Evolutionary conservation across 23 tunicate species (phyloP), one percentile per base, ranked within the genome.

Genomic region (Pegea sp.): DNA sequence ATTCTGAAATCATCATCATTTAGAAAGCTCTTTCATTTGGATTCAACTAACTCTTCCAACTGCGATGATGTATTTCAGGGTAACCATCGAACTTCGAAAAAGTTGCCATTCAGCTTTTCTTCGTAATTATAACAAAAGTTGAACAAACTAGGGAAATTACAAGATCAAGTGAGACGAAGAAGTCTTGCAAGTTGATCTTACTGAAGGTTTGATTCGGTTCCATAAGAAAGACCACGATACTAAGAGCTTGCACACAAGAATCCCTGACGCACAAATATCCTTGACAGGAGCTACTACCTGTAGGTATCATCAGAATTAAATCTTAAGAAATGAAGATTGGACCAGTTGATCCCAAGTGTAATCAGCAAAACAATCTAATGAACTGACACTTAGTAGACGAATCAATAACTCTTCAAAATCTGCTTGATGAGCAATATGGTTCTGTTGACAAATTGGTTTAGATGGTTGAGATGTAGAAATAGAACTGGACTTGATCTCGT

Each of bases 231-330:
- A 64, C 61, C 21, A 68, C 69, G 22, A 89, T 61, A 34, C 90
- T 74, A 2, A 89, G 60, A 1, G 90, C 79, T 34, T 89, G 98
- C 1, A 90, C 90, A 34, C 90, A 79, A 1, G 98, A 69, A 64
- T 89, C 98, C 44, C 98, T n/a, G n/a, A n/a, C n/a, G 98, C 90
- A 34, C 90, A 79, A 1, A 90, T 64, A 64, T 89, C 98, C 44
- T 90, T 55, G 4, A 89, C 81, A 3, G 98, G 98, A 13, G 98
- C 98, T 3, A 78, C 78, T 19, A 77, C 88, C 77, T 79, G 42
- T 58, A 63, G 49, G 22, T 11, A 11, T n/a, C n/a, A n/a, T n/a
- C n/a, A n/a, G n/a, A n/a, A 8, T 38, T 16, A 38, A 38, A 38
- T 38, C 11, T 38, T 8, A 0, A n/a, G n/a, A n/a, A n/a, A n/a